A percentile compares a stretch with the other conserved stretches of the same genome.
Evolutionary conservation across 2,888 invertebrate species (phyloP).

Genomic region (Molanna angustata): DNA sequence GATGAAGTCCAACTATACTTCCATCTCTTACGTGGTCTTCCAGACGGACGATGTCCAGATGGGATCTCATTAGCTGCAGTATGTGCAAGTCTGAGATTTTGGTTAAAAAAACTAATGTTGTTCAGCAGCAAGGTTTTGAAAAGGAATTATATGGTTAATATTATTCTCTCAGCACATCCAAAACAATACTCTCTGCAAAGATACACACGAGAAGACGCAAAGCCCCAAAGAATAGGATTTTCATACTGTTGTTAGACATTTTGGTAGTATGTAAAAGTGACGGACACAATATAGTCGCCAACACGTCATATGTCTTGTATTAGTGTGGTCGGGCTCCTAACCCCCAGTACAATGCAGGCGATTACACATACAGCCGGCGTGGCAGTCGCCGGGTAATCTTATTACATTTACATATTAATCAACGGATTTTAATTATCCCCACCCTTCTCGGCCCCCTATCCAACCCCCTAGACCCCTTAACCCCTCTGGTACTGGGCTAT

Average conservation of each 20-base stretch:
- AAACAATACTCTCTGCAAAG: too few species aligned
- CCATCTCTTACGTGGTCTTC: too few species aligned
- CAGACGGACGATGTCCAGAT: too few species aligned
- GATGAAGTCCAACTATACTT: too few species aligned
- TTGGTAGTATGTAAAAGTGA: background rate
- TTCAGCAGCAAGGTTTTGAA: too few species aligned
- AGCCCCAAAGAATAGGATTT: too few species aligned
- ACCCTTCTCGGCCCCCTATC: conserved; percentile 43
- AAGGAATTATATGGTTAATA: too few species aligned
- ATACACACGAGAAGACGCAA: too few species aligned
- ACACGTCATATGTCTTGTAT: background rate
- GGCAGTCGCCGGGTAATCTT: conserved; percentile 68
- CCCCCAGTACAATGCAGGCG: conserved; percentile 29
- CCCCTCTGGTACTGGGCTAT: background rate
- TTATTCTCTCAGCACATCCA: too few species aligned
- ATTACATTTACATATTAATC: conserved; percentile 99
- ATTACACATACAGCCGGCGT: conserved; percentile 34
- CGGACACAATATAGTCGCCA: background rate
- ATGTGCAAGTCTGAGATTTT: too few species aligned
- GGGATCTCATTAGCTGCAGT: too few species aligned
- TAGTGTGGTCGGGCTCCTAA: background rate
- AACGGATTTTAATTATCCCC: conserved; percentile 96
- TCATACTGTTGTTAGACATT: background rate
- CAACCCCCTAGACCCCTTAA: conserved; percentile 38
- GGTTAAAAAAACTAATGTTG: too few species aligned